Evolutionary conservation across 2,797 vertebrate genomes (phyloP).

Genomic region (Notoglanidium macrostoma): DNA sequence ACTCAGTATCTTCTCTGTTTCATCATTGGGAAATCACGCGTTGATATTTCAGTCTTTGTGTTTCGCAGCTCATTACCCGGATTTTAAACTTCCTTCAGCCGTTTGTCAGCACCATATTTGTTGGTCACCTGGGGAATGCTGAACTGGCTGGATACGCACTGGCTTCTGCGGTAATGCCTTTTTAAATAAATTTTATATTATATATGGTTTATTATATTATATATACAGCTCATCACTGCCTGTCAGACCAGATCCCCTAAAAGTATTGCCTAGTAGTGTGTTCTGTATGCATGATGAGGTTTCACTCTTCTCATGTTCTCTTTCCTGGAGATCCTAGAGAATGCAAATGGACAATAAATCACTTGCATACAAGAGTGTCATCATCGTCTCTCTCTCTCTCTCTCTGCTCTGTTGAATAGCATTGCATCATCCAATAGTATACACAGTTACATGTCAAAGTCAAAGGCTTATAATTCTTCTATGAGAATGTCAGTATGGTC

Average conservation of each 20-base stretch:
- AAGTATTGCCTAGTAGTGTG: neutral
- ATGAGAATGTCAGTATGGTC: neutral
- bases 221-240: too few relatives aligned
- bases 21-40: neutral
- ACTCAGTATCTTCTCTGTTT: neutral
- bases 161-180: slow-evolving; percentile 70
- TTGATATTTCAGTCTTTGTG: slow-evolving; percentile 26
- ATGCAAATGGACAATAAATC: neutral
- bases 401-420: neutral
- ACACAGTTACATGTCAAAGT: neutral
- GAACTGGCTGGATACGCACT: slow-evolving; percentile 77
- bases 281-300: neutral
- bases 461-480: neutral
- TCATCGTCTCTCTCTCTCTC: too few relatives aligned
- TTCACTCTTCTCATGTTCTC: neutral
- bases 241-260: neutral
- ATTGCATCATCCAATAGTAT: neutral
- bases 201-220: neutral
- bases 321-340: neutral
- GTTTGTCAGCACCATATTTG: slow-evolving; percentile 75
- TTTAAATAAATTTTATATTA: neutral
- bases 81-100: slow-evolving; percentile 71
- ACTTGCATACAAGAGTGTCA: neutral
- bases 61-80: slow-evolving; percentile 72
- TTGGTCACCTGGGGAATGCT: slow-evolving; percentile 74